Evolutionary conservation across 2,113 vertebrate genomes (phyloP), one percentile per base, ranked within the genome.

Genomic region (Sinocyclocheilus maitianheensis): DNA sequence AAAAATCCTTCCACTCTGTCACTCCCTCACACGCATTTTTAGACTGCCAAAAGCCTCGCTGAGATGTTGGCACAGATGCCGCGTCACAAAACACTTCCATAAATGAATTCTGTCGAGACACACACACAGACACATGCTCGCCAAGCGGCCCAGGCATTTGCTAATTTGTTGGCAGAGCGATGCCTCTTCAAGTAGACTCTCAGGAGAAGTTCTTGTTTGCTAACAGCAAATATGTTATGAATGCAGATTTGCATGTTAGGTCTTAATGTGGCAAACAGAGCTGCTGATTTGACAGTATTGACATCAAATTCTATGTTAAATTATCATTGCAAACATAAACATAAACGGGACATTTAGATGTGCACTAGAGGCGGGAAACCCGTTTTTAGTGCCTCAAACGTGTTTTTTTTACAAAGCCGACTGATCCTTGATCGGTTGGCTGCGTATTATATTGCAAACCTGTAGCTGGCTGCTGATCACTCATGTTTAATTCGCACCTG

Each of bases 61-160:
- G 81, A 83, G 65, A 83, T 83, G 65, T 83, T 83, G 81, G 81
- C 81, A 83, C 26, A 55, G 81, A 71, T 58, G 63, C 65, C 71
- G 81, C 65, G 18, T 69, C 81, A 83, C 81, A 72, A 83, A 83
- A 83, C 65, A 83, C 81, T 83, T 83, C 81, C 81, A 83, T 83
- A 83, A 83, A 83, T 83, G 65, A 83, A 83, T 83, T 83, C 81
- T 83, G 81, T 83, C 81, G 72, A 83, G 65, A 83, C 81, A 53
- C 79, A 65, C 67, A 83, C 81, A 83, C 63, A 72, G 81, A 83
- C 65, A 83, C 63, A 72, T 72, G 63, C 81, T 55, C 81, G 67
- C 81, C 81, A 83, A 83, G 18, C 81, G 4, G 81, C 81, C 81
- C 81, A 83, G 67, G 81, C 67, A 72, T 72, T 69, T 72, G 81